Evolutionary conservation across 1,140 invertebrate species (phyloP).

Genomic region (Aricia agestis): DNA sequence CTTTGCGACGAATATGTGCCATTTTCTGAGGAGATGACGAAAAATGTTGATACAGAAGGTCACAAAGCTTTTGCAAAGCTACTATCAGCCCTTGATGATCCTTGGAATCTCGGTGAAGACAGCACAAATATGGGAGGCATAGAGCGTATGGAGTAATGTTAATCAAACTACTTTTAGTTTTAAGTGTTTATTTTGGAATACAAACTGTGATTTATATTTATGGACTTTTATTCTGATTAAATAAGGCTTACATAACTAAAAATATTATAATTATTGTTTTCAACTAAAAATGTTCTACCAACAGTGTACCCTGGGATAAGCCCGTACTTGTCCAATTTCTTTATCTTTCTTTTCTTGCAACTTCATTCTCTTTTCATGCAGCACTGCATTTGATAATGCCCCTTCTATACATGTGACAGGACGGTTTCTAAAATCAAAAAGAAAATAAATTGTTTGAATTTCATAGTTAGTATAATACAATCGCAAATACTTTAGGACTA

Average conservation of each 20-base stretch:
- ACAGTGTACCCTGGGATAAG: conserved; percentile 55
- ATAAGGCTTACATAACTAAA: background rate
- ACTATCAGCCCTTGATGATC: conserved; percentile 62
- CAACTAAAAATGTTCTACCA: conserved; percentile 30
- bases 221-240: background rate
- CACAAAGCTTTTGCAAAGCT: conserved; percentile 65
- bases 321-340: conserved; percentile 38
- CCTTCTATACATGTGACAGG: conserved; percentile 74
- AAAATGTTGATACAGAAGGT: conserved; percentile 65
- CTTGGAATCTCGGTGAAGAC: conserved; percentile 67
- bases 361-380: conserved; percentile 64
- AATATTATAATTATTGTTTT: background rate
- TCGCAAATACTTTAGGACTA: too few relatives aligned
- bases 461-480: too few relatives aligned
- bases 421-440: conserved; percentile 47
- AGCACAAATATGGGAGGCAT: conserved; percentile 45
- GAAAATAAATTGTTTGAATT: too few relatives aligned
- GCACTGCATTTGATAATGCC: conserved; percentile 64
- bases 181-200: background rate
- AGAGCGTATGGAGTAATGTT: conserved; percentile 47
- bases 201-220: background rate
- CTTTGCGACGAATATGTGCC: conserved; percentile 69
- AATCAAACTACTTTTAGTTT: background rate
- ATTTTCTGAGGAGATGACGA: conserved; percentile 56
- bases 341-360: conserved; percentile 46